Conservation (phyloP, 2,797 vertebrate species). For the Pogoniulus pusillus region DNA sequence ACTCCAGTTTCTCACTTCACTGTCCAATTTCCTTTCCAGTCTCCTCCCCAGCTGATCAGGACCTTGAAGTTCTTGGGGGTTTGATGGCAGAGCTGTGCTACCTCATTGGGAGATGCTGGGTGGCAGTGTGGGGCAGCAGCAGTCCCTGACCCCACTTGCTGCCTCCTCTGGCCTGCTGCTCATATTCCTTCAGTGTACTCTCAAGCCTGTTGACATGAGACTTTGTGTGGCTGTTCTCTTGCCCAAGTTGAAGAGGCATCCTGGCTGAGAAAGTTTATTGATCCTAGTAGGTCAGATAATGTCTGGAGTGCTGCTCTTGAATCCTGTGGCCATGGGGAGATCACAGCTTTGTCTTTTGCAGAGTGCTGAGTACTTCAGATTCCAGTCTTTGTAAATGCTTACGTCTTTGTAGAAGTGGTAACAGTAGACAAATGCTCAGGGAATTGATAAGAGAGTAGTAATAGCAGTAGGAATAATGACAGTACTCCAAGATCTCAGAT, state of each 20-base stretch:
- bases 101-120: fast-evolving
- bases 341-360: neutral
- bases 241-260: neutral
- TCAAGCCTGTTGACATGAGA: neutral
- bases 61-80: neutral
- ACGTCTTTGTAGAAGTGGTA: neutral
- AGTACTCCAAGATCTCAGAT: neutral
- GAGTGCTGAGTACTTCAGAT: neutral
- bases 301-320: neutral
- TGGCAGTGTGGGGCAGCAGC: neutral
- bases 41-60: neutral
- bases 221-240: neutral
- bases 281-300: neutral
- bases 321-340: neutral
- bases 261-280: neutral
- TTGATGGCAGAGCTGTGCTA: neutral
- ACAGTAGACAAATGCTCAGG: neutral
- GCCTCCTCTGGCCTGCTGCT: neutral
- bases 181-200: neutral
- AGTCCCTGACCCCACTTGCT: neutral
- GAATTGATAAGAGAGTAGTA: neutral
- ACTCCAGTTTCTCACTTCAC: neutral
- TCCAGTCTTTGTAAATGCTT: neutral
- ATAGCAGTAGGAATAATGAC: neutral
- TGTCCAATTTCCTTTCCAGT: fast-evolving